phyloP scores from a whole-genome alignment of 2,113 vertebrate genomes.

The Stigmatopora argus region DNA sequence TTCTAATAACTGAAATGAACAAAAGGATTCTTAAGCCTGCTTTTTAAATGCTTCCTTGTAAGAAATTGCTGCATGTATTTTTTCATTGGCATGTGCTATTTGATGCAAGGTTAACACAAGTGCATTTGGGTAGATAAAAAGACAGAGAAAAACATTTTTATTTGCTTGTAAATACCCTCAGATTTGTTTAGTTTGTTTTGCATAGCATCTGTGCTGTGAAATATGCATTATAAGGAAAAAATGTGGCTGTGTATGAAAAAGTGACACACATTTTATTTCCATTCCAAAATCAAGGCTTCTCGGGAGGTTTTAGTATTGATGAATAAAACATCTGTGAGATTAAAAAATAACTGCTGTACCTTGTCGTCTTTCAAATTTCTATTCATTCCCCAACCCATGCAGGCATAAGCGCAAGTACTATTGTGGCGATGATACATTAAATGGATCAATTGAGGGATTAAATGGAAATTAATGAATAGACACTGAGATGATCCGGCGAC shows the following conservation, averaged over 20 bases:
- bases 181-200: slow-evolving; percentile 16
- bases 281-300: slow-evolving; percentile 4
- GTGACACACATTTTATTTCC: slow-evolving; percentile 6
- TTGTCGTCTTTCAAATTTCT: too few species aligned
- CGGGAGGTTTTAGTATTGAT: slow-evolving; percentile 3
- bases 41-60: neutral
- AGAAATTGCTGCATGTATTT: neutral
- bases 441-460: too few species aligned
- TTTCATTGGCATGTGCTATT: neutral
- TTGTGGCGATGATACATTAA: too few species aligned
- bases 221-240: neutral
- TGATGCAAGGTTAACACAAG: neutral
- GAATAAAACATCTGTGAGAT: neutral
- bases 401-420: too few species aligned
- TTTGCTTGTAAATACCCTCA: slow-evolving; percentile 8
- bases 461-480: too few species aligned
- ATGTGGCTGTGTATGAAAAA: slow-evolving; percentile 18
- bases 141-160: neutral
- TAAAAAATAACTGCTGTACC: neutral
- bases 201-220: slow-evolving; percentile 15
- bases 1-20: neutral
- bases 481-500: too few species aligned
- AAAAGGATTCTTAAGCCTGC: neutral
- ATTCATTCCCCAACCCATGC: too few species aligned
- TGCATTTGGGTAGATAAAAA: neutral